Conservation (phyloP, 2,113 vertebrate genomes). For the Paedocypris sp. region DNA sequence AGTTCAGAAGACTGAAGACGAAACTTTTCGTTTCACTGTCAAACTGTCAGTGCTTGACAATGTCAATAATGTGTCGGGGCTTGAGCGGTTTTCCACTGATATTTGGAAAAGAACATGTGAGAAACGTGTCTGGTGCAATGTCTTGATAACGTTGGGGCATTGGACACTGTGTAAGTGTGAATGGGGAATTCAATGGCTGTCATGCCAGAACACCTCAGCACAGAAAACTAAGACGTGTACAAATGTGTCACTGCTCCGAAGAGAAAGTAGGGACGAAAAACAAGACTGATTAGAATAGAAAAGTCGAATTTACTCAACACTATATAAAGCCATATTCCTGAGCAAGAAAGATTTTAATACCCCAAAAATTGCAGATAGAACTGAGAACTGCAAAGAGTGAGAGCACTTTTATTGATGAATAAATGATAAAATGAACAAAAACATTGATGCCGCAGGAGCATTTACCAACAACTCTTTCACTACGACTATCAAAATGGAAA, state of each 20-base stretch:
- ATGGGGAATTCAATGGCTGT: too few relatives aligned
- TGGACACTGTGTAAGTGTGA: not conserved
- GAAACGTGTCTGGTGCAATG: not conserved
- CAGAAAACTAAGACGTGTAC: slow-evolving; percentile 16
- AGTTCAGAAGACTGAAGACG: not conserved
- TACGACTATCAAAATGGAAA: not conserved
- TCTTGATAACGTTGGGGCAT: not conserved
- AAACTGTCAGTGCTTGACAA: not conserved
- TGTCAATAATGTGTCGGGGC: not conserved
- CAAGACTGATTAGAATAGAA: too few relatives aligned
- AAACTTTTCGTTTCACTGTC: not conserved
- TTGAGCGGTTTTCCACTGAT: not conserved
- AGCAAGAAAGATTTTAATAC: too few relatives aligned
- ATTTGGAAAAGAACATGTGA: slow-evolving; percentile 1
- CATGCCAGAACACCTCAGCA: not conserved
- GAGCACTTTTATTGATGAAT: too few relatives aligned
- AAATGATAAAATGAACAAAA: too few relatives aligned
- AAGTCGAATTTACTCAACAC: too few relatives aligned
- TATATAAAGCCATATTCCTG: too few relatives aligned
- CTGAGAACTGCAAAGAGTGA: too few relatives aligned
- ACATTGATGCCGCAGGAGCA: too few relatives aligned
- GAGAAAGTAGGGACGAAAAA: too few relatives aligned
- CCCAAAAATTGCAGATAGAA: too few relatives aligned
- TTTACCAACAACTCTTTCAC: not conserved
- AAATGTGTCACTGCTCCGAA: too few relatives aligned